Base-by-base conservation (phyloP, 2,113 vertebrate genomes). In the Tupaia tana region DNA sequence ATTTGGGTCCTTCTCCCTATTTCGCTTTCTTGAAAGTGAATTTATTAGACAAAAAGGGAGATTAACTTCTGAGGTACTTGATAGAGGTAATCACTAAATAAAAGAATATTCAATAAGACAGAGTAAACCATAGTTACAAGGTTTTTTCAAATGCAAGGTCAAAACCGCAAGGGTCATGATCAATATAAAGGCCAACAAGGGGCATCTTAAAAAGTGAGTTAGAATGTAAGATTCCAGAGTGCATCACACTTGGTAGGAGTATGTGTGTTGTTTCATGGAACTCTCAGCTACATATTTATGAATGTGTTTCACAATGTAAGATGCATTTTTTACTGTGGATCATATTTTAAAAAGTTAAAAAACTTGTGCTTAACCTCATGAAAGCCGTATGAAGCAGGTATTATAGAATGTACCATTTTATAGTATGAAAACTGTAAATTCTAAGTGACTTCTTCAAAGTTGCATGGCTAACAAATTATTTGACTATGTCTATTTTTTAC, bases 211-310 rank as follows among this genome's bases (percentile, higher is more conserved):
- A 78, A 93, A 69, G 11, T 78, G 16, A 86, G n/a, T 34, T 20
- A 95, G 16, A 90, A 81, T 77, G 20, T 66, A 90, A 94, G 89
- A n/a, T 81, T 92, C 34, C 64, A 78, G n/a, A 88, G 7, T 67
- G 10, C 3, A 63, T 69, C 56, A 93, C 1, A 89, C 6, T 69
- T 81, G 27, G 6, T 34, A 85, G 71, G 31, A 24, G 29, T 34
- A 24, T 78, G 25, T 14, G 2, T 52, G 74, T 16, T 78, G 29
- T 67, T 92, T 25, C 89, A 56, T 67, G 19, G 87, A 93, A 94
- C 14, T 83, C 91, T 74, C 27, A 13, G 81, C 31, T 84, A 88
- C 25, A 22, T 81, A 74, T 89, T 69, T 92, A 58, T 56, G 73
- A 69, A 69, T 54, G 22, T 10, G 18, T 86, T 25, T 20, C 52